These are phyloP conservation scores for Crotalus tigris DNA, from an alignment of 2,113 vertebrate species.

Conservation along the genomic window DNA sequence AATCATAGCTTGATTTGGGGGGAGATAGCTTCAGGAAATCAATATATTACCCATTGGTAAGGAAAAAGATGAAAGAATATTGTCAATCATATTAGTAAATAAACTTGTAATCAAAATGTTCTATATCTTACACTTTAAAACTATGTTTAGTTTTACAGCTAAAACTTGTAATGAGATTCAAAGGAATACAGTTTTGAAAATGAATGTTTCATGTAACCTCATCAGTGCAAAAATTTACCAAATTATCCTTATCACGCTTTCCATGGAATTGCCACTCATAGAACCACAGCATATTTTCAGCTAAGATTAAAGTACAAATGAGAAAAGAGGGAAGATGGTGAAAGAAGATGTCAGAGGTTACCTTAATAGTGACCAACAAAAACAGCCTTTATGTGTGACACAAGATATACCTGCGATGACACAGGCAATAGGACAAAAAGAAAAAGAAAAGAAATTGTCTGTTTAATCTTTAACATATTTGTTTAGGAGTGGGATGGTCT, in stretches of 20 bases:
- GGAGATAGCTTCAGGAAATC: not conserved
- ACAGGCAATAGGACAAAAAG: too few species aligned
- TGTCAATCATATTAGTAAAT: not conserved
- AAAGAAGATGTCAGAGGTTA: not conserved
- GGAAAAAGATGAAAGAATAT: not conserved
- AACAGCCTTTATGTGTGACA: not conserved
- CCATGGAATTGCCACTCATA: not conserved
- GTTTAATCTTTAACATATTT: slow-evolving; percentile 29
- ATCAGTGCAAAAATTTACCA: not conserved
- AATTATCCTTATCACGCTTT: not conserved
- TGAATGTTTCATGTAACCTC: not conserved
- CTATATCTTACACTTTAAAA: not conserved
- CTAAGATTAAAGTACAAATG: not conserved
- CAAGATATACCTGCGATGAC: not conserved
- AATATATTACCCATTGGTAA: not conserved
- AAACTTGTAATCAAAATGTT: not conserved
- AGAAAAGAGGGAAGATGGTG: not conserved
- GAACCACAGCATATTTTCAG: not conserved
- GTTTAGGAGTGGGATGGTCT: slow-evolving; percentile 96
- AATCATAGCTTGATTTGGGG: not conserved
- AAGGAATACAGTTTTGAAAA: not conserved
- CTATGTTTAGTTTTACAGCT: not conserved
- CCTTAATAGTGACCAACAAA: not conserved
- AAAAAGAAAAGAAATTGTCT: not conserved
- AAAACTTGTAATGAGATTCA: not conserved